phyloP scores from a whole-genome alignment of 2,888 invertebrate genomes.

The Epicampocera succincta region DNA sequence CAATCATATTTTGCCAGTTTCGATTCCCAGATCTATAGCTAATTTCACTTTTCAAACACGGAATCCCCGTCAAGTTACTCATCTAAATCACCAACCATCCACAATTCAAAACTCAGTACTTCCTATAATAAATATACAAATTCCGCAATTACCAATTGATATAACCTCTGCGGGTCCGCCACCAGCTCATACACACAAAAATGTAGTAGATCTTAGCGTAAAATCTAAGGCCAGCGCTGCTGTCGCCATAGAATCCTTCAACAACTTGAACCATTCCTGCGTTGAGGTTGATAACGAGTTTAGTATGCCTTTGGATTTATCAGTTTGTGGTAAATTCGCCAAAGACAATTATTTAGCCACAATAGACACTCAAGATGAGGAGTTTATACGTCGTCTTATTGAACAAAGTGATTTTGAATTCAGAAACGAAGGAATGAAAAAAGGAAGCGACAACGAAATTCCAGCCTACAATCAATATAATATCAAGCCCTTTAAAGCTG shows the following conservation, averaged over 20 bases:
- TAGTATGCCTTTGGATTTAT: slow-evolving; percentile 70
- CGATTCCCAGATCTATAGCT: slow-evolving; percentile 16
- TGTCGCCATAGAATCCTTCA: slow-evolving; percentile 1
- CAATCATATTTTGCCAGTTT: slow-evolving; percentile 42
- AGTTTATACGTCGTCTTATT: slow-evolving; percentile 65
- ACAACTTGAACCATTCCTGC: neutral
- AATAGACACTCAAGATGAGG: slow-evolving; percentile 61
- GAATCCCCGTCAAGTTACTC: slow-evolving; percentile 6
- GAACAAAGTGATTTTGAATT: slow-evolving; percentile 64
- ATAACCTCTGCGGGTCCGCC: slow-evolving; percentile 41
- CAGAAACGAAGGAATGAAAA: slow-evolving; percentile 25
- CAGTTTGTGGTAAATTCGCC: slow-evolving; percentile 35
- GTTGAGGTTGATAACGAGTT: slow-evolving; percentile 26
- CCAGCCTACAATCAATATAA: slow-evolving; percentile 19
- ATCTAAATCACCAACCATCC: slow-evolving; percentile 6
- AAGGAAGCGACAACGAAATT: neutral
- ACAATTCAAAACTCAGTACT: slow-evolving; percentile 15
- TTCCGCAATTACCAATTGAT: slow-evolving; percentile 41
- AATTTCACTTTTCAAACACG: slow-evolving; percentile 35
- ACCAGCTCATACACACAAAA: slow-evolving; percentile 55
- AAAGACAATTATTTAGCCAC: slow-evolving; percentile 1
- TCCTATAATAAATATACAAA: slow-evolving; percentile 50
- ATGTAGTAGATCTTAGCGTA: slow-evolving; percentile 68
- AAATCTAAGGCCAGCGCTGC: slow-evolving; percentile 42
- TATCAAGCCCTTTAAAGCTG: slow-evolving; percentile 66